A percentile compares a stretch with the other conserved stretches of the same genome.
These are phyloP conservation scores for Bolinopsis microptera DNA, from an alignment of 37 sponge, comb jelly and placozoan genomes.

Conservation along the genomic window DNA sequence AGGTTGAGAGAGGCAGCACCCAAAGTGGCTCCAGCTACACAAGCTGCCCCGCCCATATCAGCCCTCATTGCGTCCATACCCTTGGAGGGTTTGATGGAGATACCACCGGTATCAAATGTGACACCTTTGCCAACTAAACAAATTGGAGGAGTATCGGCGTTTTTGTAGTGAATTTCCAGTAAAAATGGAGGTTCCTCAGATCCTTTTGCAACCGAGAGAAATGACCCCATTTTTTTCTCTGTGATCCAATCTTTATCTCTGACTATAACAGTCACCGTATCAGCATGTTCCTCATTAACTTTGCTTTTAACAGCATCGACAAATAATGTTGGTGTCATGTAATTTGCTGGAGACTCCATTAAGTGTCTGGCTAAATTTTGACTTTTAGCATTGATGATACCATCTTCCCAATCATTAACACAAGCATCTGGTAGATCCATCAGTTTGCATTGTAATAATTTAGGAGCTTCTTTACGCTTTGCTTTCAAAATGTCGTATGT, in stretches of 20 bases:
- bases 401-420: constrained; percentile 71
- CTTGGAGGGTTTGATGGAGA: constrained; percentile 89
- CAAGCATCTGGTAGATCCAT: neutral
- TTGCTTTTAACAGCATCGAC: constrained; percentile 70
- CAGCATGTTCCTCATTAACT: constrained; percentile 20
- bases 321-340: constrained; percentile 84
- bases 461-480: constrained; percentile 46
- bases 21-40: constrained; percentile 72
- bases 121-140: constrained; percentile 93
- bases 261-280: neutral
- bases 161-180: constrained; percentile 78
- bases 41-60: constrained; percentile 96
- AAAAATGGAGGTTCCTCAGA: constrained; percentile 83
- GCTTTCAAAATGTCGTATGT: constrained; percentile 72
- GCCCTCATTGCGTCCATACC: constrained; percentile 87
- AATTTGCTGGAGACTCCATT: constrained; percentile 87
- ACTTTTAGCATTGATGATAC: constrained; percentile 70
- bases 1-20: constrained; percentile 73
- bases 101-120: constrained; percentile 96
- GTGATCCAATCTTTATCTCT: constrained; percentile 76
- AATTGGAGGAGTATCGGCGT: constrained; percentile 66
- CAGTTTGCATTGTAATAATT: neutral
- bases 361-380: constrained; percentile 90
- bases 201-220: constrained; percentile 83
- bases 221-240: constrained; percentile 83